A percentile compares a stretch with the other conserved stretches of the same genome.
Evolutionary conservation across 2,113 vertebrate species (phyloP).

Genomic region (Australoheros scitulus): DNA sequence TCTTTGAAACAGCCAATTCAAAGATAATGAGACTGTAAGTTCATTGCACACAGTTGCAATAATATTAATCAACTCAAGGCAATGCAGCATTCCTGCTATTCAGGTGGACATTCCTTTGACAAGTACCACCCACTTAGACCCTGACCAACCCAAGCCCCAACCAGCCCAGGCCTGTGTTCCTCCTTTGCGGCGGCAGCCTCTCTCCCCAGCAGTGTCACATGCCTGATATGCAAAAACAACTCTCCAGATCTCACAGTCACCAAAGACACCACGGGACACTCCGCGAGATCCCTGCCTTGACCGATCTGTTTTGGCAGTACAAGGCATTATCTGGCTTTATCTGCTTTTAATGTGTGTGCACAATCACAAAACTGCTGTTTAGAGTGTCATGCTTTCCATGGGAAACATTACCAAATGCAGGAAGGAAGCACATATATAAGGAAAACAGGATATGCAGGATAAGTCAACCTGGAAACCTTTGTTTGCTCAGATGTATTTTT

Average conservation of each 20-base stretch:
- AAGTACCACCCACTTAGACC: neutral
- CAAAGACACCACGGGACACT: neutral
- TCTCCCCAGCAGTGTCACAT: no score
- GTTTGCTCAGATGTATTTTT: constrained; percentile 1
- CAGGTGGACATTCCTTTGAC: no score
- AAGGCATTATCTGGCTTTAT: neutral
- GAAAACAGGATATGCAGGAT: neutral
- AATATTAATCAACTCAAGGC: neutral
- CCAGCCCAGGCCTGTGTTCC: neutral
- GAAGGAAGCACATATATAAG: neutral
- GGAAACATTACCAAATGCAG: neutral
- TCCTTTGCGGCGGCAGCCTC: neutral
- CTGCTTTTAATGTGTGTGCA: neutral
- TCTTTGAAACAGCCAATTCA: neutral
- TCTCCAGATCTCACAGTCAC: neutral
- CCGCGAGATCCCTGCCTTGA: neutral
- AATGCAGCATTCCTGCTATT: no score
- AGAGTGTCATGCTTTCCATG: neutral
- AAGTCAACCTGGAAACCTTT: neutral
- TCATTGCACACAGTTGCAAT: neutral
- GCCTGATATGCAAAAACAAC: neutral
- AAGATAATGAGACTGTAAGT: neutral
- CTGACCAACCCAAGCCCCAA: neutral
- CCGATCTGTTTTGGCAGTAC: neutral
- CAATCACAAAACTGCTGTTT: neutral